Evolutionary conservation across 2,113 vertebrate species (phyloP).

Genomic region (Mus musculus): GRCm39 chr1:171987501-171988000

Average conservation of each 20-base stretch:
- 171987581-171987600: conserved; percentile 13
- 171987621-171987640: not conserved
- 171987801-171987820: not conserved
- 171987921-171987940: not conserved
- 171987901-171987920: not conserved
- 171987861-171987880: not conserved
- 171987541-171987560: conserved; percentile 37
- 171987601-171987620: not conserved
- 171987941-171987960: too few relatives aligned
- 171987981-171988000: not conserved
- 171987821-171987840: not conserved
- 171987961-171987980: not conserved
- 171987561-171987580: not conserved
- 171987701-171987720: not conserved
- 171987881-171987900: not conserved
- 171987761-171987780: not conserved
- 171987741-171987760: not conserved
- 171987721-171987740: not conserved
- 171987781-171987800: not conserved
- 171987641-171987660: not conserved
- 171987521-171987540: not conserved
- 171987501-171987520: not conserved
- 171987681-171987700: not conserved
- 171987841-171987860: not conserved
- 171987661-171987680: not conserved